Base-by-base conservation (phyloP, 1,140 invertebrate species). In the Ladona fulva region DNA sequence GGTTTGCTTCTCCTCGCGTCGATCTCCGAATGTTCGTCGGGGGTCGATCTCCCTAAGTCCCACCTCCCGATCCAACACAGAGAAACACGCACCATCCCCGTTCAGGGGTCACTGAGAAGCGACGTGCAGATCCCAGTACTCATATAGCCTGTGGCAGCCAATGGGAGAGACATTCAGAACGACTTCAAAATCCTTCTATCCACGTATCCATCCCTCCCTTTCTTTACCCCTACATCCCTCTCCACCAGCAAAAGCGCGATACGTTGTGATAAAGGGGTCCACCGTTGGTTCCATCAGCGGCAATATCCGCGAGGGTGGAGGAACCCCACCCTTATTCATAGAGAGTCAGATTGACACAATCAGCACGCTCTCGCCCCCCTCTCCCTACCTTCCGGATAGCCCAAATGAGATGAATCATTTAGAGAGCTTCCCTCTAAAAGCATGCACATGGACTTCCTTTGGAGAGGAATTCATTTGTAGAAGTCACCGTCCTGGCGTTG, bases 371-470 rank as follows among this genome's bases (percentile, higher is more conserved):
- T 22, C 12, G 1, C 14, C 52, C 52, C 52, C 52, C 52, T 37
- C 29, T 37, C 29, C 29, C 8, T 8, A 66, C 52, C 52, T 66
- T 66, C 52, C 52, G 52, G 52, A 66, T 66, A 16, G 52, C 52
- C n/a, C 52, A 22, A 66, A 66, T 66, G n/a, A 66, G 52, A 66
- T 66, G 52, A 66, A 66, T 66, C 52, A 66, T 66, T 66, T 16
- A 66, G 52, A 66, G 52, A 22, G 52, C 52, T 66, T 22, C 52
- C 52, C n/a, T 66, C 14, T 19, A 66, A 66, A 66, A 66, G n/a
- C 52, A 66, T 66, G 52, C 52, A 66, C 52, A 3, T 22, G n/a
- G 52, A 22, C 14, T 19, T 66, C 52, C n/a, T 66, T 5, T 66
- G 52, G 52, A 66, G 52, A 66, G 52, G 52, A 66, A 12, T 22